Percentiles rank a stretch among this genome's conserved stretches.
Evolutionary conservation across 2,113 vertebrate genomes (phyloP).

Genomic region (Phyllostomus discolor): DNA sequence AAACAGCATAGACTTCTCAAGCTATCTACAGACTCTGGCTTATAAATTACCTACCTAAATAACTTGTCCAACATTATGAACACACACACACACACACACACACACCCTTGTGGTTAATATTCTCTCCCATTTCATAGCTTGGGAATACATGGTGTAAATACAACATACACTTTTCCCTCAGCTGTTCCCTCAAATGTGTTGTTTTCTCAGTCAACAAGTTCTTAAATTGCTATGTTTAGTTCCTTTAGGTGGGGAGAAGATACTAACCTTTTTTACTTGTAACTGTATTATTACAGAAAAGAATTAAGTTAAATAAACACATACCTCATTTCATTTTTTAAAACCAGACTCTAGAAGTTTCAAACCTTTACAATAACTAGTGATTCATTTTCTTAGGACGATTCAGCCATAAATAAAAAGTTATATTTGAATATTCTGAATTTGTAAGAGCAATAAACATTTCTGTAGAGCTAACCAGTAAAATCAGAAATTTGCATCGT

Average conservation of each 20-base stretch:
- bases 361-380: neutral
- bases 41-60: constrained; percentile 8
- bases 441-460: neutral
- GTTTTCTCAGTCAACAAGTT: neutral
- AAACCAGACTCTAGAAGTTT: neutral
- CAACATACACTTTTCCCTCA: neutral
- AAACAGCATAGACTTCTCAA: neutral
- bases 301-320: neutral
- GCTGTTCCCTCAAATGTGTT: neutral
- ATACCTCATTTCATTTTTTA: neutral
- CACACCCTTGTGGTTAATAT: neutral
- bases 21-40: neutral
- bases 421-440: neutral
- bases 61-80: neutral
- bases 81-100: neutral
- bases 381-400: neutral
- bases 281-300: neutral
- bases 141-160: neutral
- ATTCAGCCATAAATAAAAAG: neutral
- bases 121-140: neutral
- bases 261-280: neutral
- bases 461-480: neutral
- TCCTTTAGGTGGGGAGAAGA: neutral
- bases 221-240: constrained; percentile 6
- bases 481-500: neutral